Conservation (phyloP, 2,113 vertebrate genomes). For the Loxodonta africana region DNA sequence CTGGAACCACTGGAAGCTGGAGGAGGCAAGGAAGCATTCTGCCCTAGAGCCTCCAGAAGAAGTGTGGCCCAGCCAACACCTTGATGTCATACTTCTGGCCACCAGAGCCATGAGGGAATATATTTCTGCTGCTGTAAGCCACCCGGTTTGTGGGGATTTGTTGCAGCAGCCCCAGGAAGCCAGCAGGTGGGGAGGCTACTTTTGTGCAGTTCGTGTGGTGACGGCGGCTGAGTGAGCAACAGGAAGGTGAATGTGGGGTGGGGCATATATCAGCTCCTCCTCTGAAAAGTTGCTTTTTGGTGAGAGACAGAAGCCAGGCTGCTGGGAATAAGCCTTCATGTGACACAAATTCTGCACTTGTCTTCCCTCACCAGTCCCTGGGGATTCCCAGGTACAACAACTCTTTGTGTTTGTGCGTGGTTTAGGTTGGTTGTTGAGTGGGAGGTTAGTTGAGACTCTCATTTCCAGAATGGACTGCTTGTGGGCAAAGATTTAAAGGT, state of each 20-base stretch:
- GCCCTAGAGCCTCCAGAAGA: neutral
- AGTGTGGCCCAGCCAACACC: neutral
- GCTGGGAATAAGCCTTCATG: neutral
- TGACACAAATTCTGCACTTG: neutral
- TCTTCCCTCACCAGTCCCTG: neutral
- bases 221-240: neutral
- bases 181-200: neutral
- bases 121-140: neutral
- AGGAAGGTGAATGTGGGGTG: neutral
- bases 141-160: neutral
- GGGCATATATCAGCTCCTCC: neutral
- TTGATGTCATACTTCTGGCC: neutral
- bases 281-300: neutral
- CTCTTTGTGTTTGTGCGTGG: neutral
- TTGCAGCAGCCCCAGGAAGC: neutral
- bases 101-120: neutral
- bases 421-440: neutral
- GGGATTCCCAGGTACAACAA: neutral
- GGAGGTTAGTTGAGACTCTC: neutral
- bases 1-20: neutral
- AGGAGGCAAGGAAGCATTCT: neutral
- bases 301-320: neutral
- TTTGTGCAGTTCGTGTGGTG: neutral
- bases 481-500: neutral
- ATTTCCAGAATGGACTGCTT: neutral